Evolutionary conservation across 2,797 vertebrate species (phyloP).

Genomic region (Brachyrhaphis roseni): DNA sequence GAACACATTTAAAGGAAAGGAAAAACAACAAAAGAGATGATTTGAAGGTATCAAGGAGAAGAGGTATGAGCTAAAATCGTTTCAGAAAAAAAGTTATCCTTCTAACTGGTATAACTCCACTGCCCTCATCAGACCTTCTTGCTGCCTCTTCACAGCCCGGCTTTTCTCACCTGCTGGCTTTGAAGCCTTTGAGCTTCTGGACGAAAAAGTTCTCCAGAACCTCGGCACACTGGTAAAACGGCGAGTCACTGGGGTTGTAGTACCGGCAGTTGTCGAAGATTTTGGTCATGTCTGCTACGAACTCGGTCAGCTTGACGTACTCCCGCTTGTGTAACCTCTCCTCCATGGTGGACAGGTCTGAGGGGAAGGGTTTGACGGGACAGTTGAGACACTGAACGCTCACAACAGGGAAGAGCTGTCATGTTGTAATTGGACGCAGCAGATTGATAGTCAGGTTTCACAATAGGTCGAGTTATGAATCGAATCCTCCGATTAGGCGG

Average conservation of each 20-base stretch:
- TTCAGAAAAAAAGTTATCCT: background rate
- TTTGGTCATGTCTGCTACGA: slow-evolving; percentile 99
- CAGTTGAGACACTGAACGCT: background rate
- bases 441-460: slow-evolving; percentile 37
- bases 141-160: slow-evolving; percentile 20
- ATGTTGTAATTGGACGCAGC: slow-evolving; percentile 12
- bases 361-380: background rate
- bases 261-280: slow-evolving; percentile 99
- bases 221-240: slow-evolving; percentile 97
- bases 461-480: slow-evolving; percentile 37
- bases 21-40: background rate
- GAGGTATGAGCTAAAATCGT: background rate
- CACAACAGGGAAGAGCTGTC: slow-evolving; percentile 24
- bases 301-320: slow-evolving; percentile 96
- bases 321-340: slow-evolving; percentile 91
- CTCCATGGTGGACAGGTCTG: slow-evolving; percentile 97
- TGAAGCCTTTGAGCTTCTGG: slow-evolving; percentile 98
- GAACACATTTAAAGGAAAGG: background rate
- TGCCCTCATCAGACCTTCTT: background rate
- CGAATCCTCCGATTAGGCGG: slow-evolving; percentile 53
- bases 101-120: background rate
- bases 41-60: background rate
- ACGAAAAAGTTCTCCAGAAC: slow-evolving; percentile 97
- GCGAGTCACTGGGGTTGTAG: slow-evolving; percentile 97
- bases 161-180: slow-evolving; percentile 93